phyloP scores from a whole-genome alignment of 2,113 vertebrate species.

The Poecilia latipinna region DNA sequence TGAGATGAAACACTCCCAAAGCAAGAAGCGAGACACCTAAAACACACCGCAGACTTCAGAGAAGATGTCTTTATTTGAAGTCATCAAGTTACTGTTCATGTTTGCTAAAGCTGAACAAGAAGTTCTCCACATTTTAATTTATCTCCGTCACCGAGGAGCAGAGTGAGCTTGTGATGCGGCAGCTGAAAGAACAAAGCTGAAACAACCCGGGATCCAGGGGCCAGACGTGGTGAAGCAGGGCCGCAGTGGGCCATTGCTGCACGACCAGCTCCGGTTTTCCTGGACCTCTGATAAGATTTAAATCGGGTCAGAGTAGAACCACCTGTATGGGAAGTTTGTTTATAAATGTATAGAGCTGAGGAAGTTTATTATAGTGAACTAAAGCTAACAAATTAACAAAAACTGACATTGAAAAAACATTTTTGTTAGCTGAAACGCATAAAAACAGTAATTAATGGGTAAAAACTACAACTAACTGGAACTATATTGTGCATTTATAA shows the following conservation, averaged over 20 bases:
- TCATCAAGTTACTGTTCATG: constrained; percentile 38
- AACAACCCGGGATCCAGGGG: constrained; percentile 54
- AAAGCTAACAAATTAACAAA: too few relatives aligned
- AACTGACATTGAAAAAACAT: too few relatives aligned
- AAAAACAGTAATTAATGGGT: too few relatives aligned
- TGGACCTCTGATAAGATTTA: constrained; percentile 44
- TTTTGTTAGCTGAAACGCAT: too few relatives aligned
- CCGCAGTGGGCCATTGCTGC: constrained; percentile 58
- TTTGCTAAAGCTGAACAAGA: constrained; percentile 45
- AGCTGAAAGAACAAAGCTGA: constrained; percentile 53
- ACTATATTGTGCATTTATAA: too few relatives aligned
- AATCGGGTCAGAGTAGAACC: constrained; percentile 67
- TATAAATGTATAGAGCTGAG: constrained; percentile 8
- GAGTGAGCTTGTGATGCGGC: constrained; percentile 31
- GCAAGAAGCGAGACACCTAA: constrained; percentile 17
- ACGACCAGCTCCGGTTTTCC: constrained; percentile 44
- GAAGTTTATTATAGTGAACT: too few relatives aligned
- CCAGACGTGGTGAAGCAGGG: constrained; percentile 28
- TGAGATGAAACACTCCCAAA: constrained; percentile 16
- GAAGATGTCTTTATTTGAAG: constrained; percentile 10
- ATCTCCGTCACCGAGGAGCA: constrained; percentile 15
- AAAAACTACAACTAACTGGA: too few relatives aligned
- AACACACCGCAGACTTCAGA: constrained; percentile 28
- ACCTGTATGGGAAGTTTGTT: constrained; percentile 14
- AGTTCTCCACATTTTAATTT: constrained; percentile 29